A percentile compares a stretch with the other conserved stretches of the same genome.
Evolutionary conservation across 2,797 vertebrate genomes (phyloP).

Genomic region (Pantherophis alleghaniensis): DNA sequence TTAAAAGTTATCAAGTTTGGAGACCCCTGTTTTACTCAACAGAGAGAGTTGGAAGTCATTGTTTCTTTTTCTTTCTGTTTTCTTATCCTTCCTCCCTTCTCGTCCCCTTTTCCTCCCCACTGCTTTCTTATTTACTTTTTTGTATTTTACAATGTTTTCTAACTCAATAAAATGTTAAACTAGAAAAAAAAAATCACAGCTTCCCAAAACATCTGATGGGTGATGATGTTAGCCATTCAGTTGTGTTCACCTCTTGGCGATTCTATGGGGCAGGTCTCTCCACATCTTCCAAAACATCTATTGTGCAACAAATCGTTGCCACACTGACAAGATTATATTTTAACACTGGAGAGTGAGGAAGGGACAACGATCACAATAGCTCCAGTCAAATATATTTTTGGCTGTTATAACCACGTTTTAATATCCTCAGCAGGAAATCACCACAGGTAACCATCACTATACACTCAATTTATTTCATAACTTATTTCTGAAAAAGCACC

Average conservation of each 20-base stretch:
- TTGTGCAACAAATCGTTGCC: not conserved
- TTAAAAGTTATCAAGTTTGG: no score
- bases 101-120: no score
- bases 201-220: no score
- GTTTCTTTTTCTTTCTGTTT: no score
- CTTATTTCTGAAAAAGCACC: not conserved
- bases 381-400: not conserved
- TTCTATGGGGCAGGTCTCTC: not conserved
- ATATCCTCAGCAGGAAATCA: conserved; percentile 12
- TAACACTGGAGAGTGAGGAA: not conserved
- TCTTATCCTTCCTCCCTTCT: no score
- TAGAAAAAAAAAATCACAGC: not conserved
- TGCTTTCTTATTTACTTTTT: no score
- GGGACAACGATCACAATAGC: not conserved
- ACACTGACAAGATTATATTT: not conserved
- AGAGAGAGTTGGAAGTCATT: no score
- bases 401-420: not conserved
- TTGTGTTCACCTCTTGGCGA: not conserved
- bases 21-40: no score
- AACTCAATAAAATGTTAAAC: no score
- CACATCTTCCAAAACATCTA: not conserved
- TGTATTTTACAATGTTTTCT: no score
- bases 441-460: not conserved
- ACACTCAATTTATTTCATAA: not conserved
- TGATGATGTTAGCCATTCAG: not conserved